phyloP scores from a whole-genome alignment of 2,797 vertebrate species.

The Galagoides demidoff region DNA sequence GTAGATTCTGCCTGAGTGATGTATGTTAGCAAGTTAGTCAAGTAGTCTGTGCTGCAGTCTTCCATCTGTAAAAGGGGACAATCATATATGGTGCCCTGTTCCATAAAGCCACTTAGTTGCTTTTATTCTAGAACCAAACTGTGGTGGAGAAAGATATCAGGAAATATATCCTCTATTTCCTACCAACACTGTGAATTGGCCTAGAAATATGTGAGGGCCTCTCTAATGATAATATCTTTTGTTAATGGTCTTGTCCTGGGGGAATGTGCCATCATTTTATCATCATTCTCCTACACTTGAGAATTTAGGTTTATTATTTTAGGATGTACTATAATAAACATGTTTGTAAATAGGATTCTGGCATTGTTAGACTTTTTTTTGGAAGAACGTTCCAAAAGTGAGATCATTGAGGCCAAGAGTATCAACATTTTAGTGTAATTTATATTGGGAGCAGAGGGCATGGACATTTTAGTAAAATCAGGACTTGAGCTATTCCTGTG shows the following conservation, averaged over 20 bases:
- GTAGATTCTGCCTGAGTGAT: neutral
- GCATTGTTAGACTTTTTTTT: neutral
- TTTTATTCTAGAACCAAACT: neutral
- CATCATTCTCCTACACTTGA: neutral
- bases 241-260: neutral
- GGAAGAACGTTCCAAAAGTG: neutral
- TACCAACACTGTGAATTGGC: neutral
- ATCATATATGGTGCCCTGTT: neutral
- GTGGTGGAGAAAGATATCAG: neutral
- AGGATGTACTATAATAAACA: neutral
- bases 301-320: neutral
- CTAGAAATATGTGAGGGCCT: neutral
- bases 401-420: neutral
- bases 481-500: neutral
- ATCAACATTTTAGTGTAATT: neutral
- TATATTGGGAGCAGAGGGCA: neutral
- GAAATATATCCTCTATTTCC: neutral
- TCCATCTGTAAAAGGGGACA: neutral
- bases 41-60: neutral
- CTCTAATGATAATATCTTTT: neutral
- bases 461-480: neutral
- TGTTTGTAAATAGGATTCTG: neutral
- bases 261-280: neutral
- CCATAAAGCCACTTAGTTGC: neutral
- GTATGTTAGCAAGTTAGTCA: neutral